Base-by-base conservation (phyloP, 2,113 vertebrate species). In the Limanda limanda region DNA sequence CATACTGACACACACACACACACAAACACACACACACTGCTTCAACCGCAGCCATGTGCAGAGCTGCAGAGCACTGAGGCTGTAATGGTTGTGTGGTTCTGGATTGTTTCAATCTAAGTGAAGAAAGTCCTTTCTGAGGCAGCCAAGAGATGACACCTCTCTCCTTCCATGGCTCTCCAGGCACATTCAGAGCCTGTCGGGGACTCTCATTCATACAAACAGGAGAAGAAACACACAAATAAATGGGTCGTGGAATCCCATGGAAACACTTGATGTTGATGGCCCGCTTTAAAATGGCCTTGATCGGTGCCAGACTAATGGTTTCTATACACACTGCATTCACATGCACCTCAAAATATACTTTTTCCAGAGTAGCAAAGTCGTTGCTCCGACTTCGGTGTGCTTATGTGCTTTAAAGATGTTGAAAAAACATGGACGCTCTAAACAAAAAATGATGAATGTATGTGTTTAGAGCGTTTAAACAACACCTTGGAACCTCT, bases 61-160 rank as follows among this genome's bases (percentile, higher is more conserved):
- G 57, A 54, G 67, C 55, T 15, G 74, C 51, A 23, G 14, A 60
- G 74, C 61, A 72, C 64, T 76, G 71, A 4, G 60, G 63, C 55
- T 58, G 45, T 70, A 66, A 78, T 9, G 68, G 83, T 42, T 54
- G 67, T 68, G 62, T 48, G 61, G 40, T 20, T 91, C 88, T 90
- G 87, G 83, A 80, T 69, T 86, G 78, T 78, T 86, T 91, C 84
- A 86, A 77, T 54, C 42, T 4, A 75, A 52, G 56, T 72, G 71
- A 80, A 81, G 68, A 85, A 77, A 82, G 68, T 57, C 37, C 12
- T 20, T 81, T 81, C 69, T 48, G 51, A 78, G 52, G 61, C 47
- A 55, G 79, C 71, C 85, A 79, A 81, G 63, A 72, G 69, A 80
- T 51, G 78, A 71, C 74, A 52, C 54, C 58, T 23, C 35, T 45